Conservation (phyloP, 2,113 vertebrate genomes). For the Pan troglodytes region NHGRI_mPanTro3-v2.1_pri NC_072413.2:99207501-99208000, state of each 20-base stretch:
- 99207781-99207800: background rate
- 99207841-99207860: accelerated
- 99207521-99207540: background rate
- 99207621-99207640: accelerated
- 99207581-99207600: accelerated
- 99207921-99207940: background rate
- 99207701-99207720: too few relatives aligned
- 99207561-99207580: too few relatives aligned
- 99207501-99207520: background rate
- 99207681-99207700: background rate
- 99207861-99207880: too few relatives aligned
- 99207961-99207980: background rate
- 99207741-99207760: background rate
- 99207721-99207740: too few relatives aligned
- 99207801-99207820: background rate
- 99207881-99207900: background rate
- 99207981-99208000: background rate
- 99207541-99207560: background rate
- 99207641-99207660: background rate
- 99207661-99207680: background rate
- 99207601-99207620: background rate
- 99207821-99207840: background rate
- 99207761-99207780: background rate
- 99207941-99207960: background rate
- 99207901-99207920: accelerated